A percentile compares a stretch with the other conserved stretches of the same genome.
Evolutionary conservation across 2,797 vertebrate species (phyloP).

Genomic region (Australoheros facetus): DNA sequence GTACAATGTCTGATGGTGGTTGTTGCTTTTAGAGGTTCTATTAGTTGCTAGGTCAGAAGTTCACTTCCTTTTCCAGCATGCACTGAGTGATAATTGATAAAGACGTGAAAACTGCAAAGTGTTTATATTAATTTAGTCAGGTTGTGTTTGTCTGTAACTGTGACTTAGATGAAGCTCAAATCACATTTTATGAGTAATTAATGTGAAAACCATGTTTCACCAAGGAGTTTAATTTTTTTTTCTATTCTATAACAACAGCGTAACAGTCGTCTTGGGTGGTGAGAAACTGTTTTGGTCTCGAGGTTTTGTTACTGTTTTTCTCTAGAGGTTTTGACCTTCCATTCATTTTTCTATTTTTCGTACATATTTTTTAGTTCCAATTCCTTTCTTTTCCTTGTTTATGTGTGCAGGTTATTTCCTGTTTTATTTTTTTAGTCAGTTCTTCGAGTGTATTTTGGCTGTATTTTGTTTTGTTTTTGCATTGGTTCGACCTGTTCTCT

Average conservation of each 20-base stretch:
- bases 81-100: background rate
- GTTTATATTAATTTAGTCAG: background rate
- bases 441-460: too few species aligned
- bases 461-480: background rate
- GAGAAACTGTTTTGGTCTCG: too few species aligned
- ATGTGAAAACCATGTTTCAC: background rate
- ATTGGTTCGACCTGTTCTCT: background rate
- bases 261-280: background rate
- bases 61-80: fast-evolving
- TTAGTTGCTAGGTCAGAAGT: background rate
- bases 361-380: background rate
- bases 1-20: background rate
- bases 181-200: background rate
- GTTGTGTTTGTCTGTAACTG: background rate
- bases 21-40: background rate
- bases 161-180: background rate
- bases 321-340: background rate
- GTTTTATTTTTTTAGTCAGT: too few species aligned
- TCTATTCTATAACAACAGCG: background rate
- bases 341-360: background rate
- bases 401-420: too few species aligned
- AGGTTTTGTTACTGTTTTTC: background rate
- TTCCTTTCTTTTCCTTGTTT: too few species aligned
- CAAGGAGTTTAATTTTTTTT: background rate
- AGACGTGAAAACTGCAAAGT: background rate